These are phyloP conservation scores for Lithobates sylvaticus DNA, from an alignment of 2,797 vertebrate species.

Conservation along the genomic window DNA sequence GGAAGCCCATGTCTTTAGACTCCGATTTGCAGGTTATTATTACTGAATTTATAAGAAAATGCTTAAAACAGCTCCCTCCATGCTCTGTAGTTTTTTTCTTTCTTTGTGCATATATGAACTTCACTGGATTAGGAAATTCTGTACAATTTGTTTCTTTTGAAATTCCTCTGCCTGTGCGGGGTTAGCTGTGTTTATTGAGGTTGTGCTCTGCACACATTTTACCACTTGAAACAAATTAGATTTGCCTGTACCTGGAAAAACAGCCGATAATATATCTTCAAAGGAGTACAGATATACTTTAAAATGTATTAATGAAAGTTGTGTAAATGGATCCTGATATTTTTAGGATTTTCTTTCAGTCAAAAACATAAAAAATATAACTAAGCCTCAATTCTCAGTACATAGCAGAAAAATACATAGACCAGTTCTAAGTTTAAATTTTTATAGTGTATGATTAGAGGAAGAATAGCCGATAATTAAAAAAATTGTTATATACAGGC, in stretches of 20 bases:
- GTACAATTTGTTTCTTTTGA: conserved; percentile 59
- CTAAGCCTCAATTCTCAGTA: not conserved
- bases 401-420: no score
- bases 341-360: not conserved
- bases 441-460: no score
- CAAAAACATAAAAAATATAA: not conserved
- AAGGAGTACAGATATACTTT: conserved; percentile 49
- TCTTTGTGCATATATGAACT: conserved; percentile 71
- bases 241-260: conserved; percentile 53
- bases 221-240: conserved; percentile 68
- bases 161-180: conserved; percentile 65
- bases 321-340: not conserved
- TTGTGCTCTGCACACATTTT: conserved; percentile 68
- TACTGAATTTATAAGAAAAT: not conserved
- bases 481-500: no score
- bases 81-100: conserved; percentile 47
- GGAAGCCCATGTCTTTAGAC: not conserved
- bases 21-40: not conserved
- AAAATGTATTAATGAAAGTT: conserved; percentile 49
- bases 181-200: conserved; percentile 70
- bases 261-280: conserved; percentile 60
- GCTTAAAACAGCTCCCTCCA: not conserved
- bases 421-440: no score
- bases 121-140: conserved; percentile 50
- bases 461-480: no score